phyloP scores from a whole-genome alignment of 2,113 vertebrate genomes.

The Chitala chitala region DNA sequence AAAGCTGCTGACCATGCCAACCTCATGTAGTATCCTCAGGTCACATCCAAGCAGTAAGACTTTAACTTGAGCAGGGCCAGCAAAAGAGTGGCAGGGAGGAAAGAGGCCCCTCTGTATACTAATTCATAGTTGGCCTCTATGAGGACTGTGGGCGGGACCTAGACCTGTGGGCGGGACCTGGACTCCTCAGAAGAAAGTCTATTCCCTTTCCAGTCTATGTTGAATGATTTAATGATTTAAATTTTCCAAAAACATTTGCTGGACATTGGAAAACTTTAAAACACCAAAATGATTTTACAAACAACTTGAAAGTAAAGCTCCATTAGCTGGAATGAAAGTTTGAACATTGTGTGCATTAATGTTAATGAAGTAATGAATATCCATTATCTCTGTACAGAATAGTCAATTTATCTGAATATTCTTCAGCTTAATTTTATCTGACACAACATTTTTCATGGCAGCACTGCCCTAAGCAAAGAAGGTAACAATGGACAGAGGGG shows the following conservation, averaged over 20 bases:
- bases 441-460: too few species aligned
- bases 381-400: too few species aligned
- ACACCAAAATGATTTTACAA: slow-evolving; percentile 2
- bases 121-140: background rate
- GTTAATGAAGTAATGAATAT: too few species aligned
- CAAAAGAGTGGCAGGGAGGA: slow-evolving; percentile 1
- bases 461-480: too few species aligned
- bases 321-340: background rate
- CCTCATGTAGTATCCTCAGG: too few species aligned
- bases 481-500: too few species aligned
- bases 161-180: slow-evolving; percentile 1
- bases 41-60: too few species aligned
- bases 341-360: background rate
- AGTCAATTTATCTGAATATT: too few species aligned
- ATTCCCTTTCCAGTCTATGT: background rate
- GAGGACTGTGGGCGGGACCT: background rate
- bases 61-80: background rate
- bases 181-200: background rate
- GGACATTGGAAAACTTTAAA: slow-evolving; percentile 25
- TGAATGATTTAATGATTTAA: slow-evolving; percentile 21
- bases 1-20: too few species aligned
- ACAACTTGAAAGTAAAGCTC: background rate
- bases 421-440: too few species aligned
- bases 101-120: slow-evolving; percentile 17
- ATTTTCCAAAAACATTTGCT: slow-evolving; percentile 24